phyloP scores from a whole-genome alignment of 1,140 invertebrate genomes.

The Dreissena rostriformis region DNA sequence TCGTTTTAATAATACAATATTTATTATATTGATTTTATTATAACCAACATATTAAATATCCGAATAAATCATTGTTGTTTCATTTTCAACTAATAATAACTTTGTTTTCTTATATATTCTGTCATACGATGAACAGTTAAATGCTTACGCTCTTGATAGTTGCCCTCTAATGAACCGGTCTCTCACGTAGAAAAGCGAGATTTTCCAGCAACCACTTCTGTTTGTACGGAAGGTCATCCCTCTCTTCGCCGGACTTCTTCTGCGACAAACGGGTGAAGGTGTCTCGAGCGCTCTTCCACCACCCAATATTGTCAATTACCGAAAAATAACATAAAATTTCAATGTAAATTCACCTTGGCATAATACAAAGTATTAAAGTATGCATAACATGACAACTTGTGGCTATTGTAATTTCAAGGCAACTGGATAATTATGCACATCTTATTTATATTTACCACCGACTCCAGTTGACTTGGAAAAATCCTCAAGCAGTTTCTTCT shows the following conservation, averaged over 20 bases:
- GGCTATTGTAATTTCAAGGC: neutral
- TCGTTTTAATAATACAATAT: neutral
- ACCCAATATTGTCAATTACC: constrained; percentile 25
- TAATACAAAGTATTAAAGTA: constrained; percentile 18
- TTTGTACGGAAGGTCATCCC: constrained; percentile 25
- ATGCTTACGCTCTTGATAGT: constrained; percentile 7
- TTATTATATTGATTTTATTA: neutral
- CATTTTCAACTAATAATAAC: constrained; percentile 16
- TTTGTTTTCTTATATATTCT: constrained; percentile 27
- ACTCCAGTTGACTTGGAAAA: neutral
- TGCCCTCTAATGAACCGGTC: constrained; percentile 6
- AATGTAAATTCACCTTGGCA: constrained; percentile 21
- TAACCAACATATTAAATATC: constrained; percentile 5
- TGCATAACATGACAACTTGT: constrained; percentile 27
- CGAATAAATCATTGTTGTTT: constrained; percentile 30
- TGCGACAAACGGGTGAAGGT: constrained; percentile 32
- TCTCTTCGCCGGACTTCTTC: constrained; percentile 39
- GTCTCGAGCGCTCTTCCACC: constrained; percentile 21
- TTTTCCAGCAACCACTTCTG: constrained; percentile 30
- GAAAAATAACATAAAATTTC: constrained; percentile 11
- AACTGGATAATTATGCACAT: neutral
- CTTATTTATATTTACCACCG: constrained; percentile 12
- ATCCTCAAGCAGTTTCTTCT: constrained; percentile 4
- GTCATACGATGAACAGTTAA: constrained; percentile 10
- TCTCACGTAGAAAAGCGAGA: constrained; percentile 15